These are phyloP conservation scores for Corapipo altera DNA, from an alignment of 2,113 vertebrate genomes.

Conservation along the genomic window DNA sequence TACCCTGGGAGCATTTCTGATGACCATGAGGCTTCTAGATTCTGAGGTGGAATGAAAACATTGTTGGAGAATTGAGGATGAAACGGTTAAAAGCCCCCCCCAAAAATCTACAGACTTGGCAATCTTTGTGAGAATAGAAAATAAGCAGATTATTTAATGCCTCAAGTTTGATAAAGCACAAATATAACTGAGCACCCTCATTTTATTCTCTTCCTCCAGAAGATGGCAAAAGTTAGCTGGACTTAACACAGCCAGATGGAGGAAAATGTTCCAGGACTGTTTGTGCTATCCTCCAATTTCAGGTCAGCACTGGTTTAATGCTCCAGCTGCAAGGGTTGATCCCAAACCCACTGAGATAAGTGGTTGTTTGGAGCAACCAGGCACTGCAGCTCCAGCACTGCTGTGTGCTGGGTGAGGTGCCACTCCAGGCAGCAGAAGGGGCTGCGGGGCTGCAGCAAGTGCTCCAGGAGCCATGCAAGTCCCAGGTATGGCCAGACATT, in stretches of 20 bases:
- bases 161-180: background rate
- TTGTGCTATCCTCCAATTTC: background rate
- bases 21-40: background rate
- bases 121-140: background rate
- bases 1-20: background rate
- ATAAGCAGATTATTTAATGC: background rate
- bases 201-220: conserved; percentile 51
- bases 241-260: background rate
- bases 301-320: background rate
- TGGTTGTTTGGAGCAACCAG: background rate
- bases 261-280: background rate
- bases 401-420: background rate
- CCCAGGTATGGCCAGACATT: background rate
- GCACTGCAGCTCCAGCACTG: background rate
- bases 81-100: background rate
- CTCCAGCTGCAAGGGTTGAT: background rate
- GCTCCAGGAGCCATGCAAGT: background rate
- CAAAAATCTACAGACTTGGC: background rate
- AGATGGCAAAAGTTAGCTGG: conserved; percentile 59
- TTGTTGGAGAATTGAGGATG: background rate
- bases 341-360: background rate
- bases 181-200: background rate
- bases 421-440: background rate
- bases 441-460: background rate
- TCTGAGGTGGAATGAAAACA: background rate